Evolutionary conservation across 2,888 invertebrate genomes (phyloP).

Genomic region (Drosophila leonis): DNA sequence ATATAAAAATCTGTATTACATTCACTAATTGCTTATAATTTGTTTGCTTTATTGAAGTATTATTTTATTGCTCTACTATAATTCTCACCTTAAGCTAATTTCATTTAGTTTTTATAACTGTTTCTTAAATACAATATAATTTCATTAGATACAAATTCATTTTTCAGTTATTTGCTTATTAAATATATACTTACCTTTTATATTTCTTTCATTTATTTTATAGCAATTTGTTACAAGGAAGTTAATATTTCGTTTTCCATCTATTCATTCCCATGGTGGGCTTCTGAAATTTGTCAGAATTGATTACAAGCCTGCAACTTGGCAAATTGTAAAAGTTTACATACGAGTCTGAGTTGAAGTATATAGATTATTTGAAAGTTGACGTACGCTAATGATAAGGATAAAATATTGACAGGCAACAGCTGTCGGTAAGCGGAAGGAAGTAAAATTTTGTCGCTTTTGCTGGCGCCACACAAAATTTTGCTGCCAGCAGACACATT

Average conservation of each 20-base stretch:
- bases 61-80: not conserved
- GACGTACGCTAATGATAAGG: conserved; percentile 74
- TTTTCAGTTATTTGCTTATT: not conserved
- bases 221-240: not conserved
- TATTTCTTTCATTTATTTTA: not conserved
- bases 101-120: not conserved
- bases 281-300: conserved; percentile 1
- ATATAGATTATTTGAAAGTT: conserved; percentile 68
- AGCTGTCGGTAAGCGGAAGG: conserved; percentile 62
- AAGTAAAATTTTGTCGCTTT: conserved; percentile 45
- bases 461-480: conserved; percentile 51
- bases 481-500: conserved; percentile 52
- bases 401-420: conserved; percentile 65
- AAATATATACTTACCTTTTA: not conserved
- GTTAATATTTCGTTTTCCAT: not conserved
- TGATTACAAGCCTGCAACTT: conserved; percentile 36
- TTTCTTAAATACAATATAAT: not conserved
- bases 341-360: conserved; percentile 7
- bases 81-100: not conserved
- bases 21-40: too few relatives aligned
- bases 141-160: too few relatives aligned
- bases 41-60: too few relatives aligned
- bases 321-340: conserved; percentile 8
- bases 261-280: not conserved
- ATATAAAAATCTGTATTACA: too few relatives aligned